Base-by-base conservation (phyloP, 2,797 vertebrate species). In the Borostomias antarcticus region DNA sequence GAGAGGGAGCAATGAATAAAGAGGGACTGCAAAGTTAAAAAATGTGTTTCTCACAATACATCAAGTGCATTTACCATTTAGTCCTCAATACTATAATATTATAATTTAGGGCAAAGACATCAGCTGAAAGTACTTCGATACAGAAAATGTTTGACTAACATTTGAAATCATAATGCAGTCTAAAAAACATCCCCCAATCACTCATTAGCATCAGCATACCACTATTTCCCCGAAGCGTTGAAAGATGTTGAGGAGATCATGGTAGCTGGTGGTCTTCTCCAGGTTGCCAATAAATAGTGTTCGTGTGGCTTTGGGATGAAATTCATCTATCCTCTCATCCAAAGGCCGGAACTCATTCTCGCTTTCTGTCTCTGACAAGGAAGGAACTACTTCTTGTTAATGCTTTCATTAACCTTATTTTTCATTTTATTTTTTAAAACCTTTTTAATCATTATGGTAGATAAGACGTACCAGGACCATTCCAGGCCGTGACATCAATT, bases 221-320 rank as follows among this genome's bases (percentile, higher is more conserved):
- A 99, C 97, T 76, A 99, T 98, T 78, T 98, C 98, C 66, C 98
- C 98, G 70, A 99, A 99, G 66, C 98, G 95, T 80, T 99, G 97
- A 68, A 99, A 99, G 72, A 98, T 95, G 77, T 97, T 97, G 33
- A 96, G 94, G 9, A 99, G 94, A 71, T 99, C 96, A 4, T 98
- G 95, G 57, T 98, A 98, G 70, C 95, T 98, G 58, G 97, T 98
- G 17, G 95, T 99, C 82, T 99, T 99, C 80, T 99, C 98, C 76
- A 99, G 91, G 85, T 99, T 99, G 35, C 98, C 98, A 19, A 99
- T 99, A 74, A 99, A 99, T 57, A 99, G 92, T 23, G 97, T 98
- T 71, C 97, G 92, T 0, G 98, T 99, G 51, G 98, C 98, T 86
- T 99, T 99, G 0, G 97, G 97, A 71, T 99, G 98, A 78, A 99